A percentile compares a stretch with the other conserved stretches of the same genome.
phyloP scores from a whole-genome alignment of 2,888 invertebrate genomes.

The Acleris literana region DNA sequence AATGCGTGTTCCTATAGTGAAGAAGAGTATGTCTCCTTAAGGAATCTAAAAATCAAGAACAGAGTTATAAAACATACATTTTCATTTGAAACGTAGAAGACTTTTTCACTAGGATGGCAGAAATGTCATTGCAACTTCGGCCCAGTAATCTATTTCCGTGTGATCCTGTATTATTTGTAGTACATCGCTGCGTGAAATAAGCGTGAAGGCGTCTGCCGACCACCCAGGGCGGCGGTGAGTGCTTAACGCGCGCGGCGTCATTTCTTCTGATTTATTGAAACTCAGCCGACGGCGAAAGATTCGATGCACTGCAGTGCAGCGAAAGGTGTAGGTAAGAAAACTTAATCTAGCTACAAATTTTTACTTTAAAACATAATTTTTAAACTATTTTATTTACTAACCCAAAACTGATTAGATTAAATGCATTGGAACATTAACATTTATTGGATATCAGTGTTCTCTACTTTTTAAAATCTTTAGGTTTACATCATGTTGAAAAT shows the following conservation, averaged over 20 bases:
- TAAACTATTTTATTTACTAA: too few relatives aligned
- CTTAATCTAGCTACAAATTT: not conserved
- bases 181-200: constrained; percentile 70
- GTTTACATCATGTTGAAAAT: too few relatives aligned
- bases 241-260: constrained; percentile 77
- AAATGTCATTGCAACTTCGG: not conserved
- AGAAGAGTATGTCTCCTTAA: too few relatives aligned
- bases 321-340: constrained; percentile 36
- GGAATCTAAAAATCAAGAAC: too few relatives aligned
- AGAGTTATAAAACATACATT: too few relatives aligned
- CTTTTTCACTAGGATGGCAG: too few relatives aligned
- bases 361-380: not conserved
- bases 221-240: constrained; percentile 79
- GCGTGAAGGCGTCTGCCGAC: constrained; percentile 74
- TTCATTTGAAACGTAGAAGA: too few relatives aligned
- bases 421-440: too few relatives aligned
- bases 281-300: constrained; percentile 56
- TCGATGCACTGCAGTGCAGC: constrained; percentile 52
- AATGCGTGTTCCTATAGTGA: too few relatives aligned
- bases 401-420: too few relatives aligned
- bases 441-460: too few relatives aligned
- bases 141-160: constrained; percentile 55
- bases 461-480: too few relatives aligned
- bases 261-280: constrained; percentile 81
- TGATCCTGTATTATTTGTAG: constrained; percentile 69